Evolutionary conservation across 2,888 invertebrate genomes (phyloP), one percentile per base, ranked within the genome.

Genomic region (Octodonta nipae): DNA sequence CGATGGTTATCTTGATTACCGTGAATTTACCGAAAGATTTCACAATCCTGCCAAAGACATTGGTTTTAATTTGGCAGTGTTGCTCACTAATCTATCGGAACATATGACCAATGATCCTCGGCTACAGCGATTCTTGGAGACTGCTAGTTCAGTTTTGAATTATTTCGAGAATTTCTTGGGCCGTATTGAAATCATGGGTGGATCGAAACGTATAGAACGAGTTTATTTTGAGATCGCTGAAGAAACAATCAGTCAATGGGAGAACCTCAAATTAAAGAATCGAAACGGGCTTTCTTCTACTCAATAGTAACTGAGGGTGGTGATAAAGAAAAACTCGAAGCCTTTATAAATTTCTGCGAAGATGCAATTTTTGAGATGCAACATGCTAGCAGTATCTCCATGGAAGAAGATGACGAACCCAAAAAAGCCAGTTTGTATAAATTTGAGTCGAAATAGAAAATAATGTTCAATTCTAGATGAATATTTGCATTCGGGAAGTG

Each of bases 321-420:
- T 4, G 98, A 98, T 53, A 96, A 98, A 51, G 98, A 96, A 58
- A 98, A 98, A 59, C 63, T 99, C 20, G 98, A 99, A 55, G 91
- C 89, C 0, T 99, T 99, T 60, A 93, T 98, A 3, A 95, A 98
- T 63, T 99, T 99, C 72, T 99, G 98, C 56, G 96, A 96, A 56
- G 98, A 99, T 60, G 93, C 95, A 41, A 95, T 96, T 63, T 96
- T 96, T 81, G 95, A 96, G 70, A 99, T 99, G 98, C 93, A 95
- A 34, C 98, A 98, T 57, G 98, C 98, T 1, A 93, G 92, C 10
- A 92, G 88, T 1, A 70, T 98, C 11, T 93, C 95, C 83, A 87
- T 91, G 0, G 82, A 86, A 0, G 89, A 88, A 20, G 89, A 89
- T 28, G 82, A 75, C 0, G 77, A n/a, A n/a, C n/a, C n/a, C n/a